A percentile compares a stretch with the other conserved stretches of the same genome.
Evolutionary conservation across 2,888 invertebrate genomes (phyloP).

Genomic region (Ormyrus rosae): DNA sequence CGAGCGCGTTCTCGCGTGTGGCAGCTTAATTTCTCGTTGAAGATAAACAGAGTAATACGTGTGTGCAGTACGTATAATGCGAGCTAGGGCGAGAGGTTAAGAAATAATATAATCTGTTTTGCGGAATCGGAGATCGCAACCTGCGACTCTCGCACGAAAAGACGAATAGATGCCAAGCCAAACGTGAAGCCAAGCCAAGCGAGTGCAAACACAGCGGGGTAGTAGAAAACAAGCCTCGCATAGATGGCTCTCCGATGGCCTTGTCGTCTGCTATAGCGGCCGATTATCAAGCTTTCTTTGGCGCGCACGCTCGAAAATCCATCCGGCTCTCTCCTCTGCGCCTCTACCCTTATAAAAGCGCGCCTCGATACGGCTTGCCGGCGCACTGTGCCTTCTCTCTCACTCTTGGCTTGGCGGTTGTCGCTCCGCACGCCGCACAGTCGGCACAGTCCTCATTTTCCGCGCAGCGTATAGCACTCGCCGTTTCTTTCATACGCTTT

Average conservation of each 20-base stretch:
- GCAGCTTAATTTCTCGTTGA: conserved; percentile 26
- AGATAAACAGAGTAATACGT: conserved; percentile 15
- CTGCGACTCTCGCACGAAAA: too few relatives aligned
- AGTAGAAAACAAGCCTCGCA: background rate
- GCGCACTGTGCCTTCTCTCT: background rate
- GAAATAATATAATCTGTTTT: conserved; percentile 15
- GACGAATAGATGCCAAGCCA: too few relatives aligned
- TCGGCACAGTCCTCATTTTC: background rate
- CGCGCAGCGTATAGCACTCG: too few relatives aligned
- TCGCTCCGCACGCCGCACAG: background rate
- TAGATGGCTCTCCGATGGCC: conserved; percentile 46
- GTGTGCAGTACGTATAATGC: background rate
- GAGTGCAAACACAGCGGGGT: background rate
- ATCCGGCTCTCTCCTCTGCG: background rate
- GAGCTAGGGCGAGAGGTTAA: background rate
- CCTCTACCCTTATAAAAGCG: conserved; percentile 18
- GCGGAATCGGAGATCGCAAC: background rate
- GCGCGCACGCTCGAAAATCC: conserved; percentile 41
- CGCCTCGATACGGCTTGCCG: conserved; percentile 13
- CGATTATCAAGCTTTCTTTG: conserved; percentile 37
- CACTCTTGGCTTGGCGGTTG: background rate
- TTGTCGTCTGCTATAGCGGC: conserved; percentile 18
- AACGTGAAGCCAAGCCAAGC: background rate
- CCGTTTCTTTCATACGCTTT: background rate
- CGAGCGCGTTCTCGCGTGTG: conserved; percentile 29